These are phyloP conservation scores for Andrena haemorrhoa DNA, from an alignment of 2,888 invertebrate genomes.

Conservation along the genomic window DNA sequence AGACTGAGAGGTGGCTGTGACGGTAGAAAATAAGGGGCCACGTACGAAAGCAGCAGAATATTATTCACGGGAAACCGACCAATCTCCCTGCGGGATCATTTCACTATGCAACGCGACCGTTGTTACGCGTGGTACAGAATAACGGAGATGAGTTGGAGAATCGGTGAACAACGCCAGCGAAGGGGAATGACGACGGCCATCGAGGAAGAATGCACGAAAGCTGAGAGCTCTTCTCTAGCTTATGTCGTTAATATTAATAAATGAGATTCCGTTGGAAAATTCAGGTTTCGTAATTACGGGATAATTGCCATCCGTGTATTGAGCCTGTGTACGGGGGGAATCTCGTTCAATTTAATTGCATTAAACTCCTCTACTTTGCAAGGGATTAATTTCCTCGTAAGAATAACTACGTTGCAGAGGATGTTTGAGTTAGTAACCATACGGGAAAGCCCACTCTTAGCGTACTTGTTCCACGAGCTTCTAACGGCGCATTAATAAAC, in stretches of 20 bases:
- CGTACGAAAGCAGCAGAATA: constrained; percentile 5
- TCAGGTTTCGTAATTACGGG: constrained; percentile 48
- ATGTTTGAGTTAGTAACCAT: constrained; percentile 4
- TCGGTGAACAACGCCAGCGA: constrained; percentile 30
- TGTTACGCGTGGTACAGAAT: constrained; percentile 10
- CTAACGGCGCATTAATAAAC: constrained; percentile 1
- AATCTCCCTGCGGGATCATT: constrained; percentile 33
- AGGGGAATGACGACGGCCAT: background rate
- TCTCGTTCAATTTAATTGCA: constrained; percentile 22
- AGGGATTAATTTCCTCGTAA: constrained; percentile 39
- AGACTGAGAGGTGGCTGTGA: constrained; percentile 15
- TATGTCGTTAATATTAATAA: constrained; percentile 79
- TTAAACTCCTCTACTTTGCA: constrained; percentile 13
- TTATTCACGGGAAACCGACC: constrained; percentile 10
- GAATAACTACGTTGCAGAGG: constrained; percentile 14
- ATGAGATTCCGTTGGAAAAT: constrained; percentile 40
- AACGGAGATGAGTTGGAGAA: constrained; percentile 22
- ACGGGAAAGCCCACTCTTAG: background rate
- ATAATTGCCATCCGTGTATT: constrained; percentile 43
- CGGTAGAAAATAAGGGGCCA: constrained; percentile 28
- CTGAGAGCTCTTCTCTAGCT: constrained; percentile 59
- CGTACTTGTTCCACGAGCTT: background rate
- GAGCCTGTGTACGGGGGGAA: background rate
- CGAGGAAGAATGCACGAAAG: constrained; percentile 12
- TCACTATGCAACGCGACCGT: constrained; percentile 2